Percentiles rank a stretch among this genome's conserved stretches.
Evolutionary conservation across 37 sponge, comb jelly and placozoan genomes (phyloP).

Genomic region (Aplysina aerophoba): DNA sequence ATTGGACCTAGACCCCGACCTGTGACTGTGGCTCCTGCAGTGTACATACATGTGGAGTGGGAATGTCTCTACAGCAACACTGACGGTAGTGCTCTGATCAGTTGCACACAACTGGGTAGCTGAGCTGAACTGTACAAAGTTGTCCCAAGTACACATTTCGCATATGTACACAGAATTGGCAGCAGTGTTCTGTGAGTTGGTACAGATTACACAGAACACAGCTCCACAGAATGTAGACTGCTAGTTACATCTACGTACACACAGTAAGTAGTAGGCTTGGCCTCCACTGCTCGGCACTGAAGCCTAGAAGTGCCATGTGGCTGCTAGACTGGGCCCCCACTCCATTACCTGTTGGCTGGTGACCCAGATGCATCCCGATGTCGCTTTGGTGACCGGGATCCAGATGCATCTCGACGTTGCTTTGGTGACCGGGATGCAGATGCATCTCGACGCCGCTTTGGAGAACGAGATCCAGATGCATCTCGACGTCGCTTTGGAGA

Average conservation of each 20-base stretch:
- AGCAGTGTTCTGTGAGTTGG: not conserved
- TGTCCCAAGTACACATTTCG: not conserved
- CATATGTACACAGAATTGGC: not conserved
- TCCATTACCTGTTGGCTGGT: too few relatives aligned
- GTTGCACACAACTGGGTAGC: too few relatives aligned
- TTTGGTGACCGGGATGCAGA: too few relatives aligned
- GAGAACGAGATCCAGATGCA: conserved; percentile 33
- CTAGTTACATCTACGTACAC: not conserved
- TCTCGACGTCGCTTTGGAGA: too few relatives aligned
- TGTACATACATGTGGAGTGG: too few relatives aligned
- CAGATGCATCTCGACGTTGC: conserved; percentile 20
- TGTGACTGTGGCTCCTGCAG: too few relatives aligned
- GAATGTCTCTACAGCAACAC: too few relatives aligned
- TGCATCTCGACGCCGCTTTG: not conserved
- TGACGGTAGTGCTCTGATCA: too few relatives aligned
- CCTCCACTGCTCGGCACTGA: not conserved
- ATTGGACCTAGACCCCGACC: too few relatives aligned
- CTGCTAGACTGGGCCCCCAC: not conserved
- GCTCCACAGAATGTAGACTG: not conserved
- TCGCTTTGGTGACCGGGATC: conserved; percentile 12
- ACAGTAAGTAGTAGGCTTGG: not conserved
- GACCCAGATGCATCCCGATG: too few relatives aligned
- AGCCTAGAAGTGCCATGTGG: not conserved
- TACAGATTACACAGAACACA: not conserved
- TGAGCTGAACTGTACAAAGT: too few relatives aligned